Conservation (phyloP, 2,113 vertebrate genomes). For the Oxygymnocypris stewartii region DNA sequence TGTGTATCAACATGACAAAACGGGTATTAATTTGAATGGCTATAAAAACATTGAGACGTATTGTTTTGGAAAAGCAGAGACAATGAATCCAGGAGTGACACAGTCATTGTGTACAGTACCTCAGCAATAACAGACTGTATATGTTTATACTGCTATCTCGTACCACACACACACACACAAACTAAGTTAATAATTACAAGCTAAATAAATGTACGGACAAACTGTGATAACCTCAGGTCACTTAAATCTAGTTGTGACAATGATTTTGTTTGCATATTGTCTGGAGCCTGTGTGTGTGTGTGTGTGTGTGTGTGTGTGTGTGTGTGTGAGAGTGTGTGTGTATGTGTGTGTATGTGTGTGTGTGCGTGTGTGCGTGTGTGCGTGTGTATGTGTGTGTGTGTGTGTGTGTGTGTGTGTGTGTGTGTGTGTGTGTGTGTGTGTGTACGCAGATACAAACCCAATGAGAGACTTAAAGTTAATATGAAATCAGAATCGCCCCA, state of each 20-base stretch:
- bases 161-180: background rate
- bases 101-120: conserved; percentile 4
- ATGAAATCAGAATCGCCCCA: no score
- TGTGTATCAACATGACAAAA: conserved; percentile 40
- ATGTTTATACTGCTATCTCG: conserved; percentile 1
- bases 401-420: no score
- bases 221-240: background rate
- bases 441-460: no score
- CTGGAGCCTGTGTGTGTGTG: conserved; percentile 39
- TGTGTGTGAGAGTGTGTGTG: no score
- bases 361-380: background rate
- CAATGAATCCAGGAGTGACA: conserved; percentile 13
- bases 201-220: background rate
- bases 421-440: background rate
- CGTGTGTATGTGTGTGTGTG: no score
- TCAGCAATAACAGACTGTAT: background rate
- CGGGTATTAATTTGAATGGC: conserved; percentile 28
- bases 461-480: background rate
- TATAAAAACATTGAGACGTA: conserved; percentile 36
- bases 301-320: no score
- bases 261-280: background rate
- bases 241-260: background rate
- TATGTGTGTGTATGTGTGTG: no score
- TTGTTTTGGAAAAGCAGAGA: conserved; percentile 29
- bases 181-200: background rate